Evolutionary conservation across 2,888 invertebrate genomes (phyloP).

Genomic region (Lapara coniferarum): DNA sequence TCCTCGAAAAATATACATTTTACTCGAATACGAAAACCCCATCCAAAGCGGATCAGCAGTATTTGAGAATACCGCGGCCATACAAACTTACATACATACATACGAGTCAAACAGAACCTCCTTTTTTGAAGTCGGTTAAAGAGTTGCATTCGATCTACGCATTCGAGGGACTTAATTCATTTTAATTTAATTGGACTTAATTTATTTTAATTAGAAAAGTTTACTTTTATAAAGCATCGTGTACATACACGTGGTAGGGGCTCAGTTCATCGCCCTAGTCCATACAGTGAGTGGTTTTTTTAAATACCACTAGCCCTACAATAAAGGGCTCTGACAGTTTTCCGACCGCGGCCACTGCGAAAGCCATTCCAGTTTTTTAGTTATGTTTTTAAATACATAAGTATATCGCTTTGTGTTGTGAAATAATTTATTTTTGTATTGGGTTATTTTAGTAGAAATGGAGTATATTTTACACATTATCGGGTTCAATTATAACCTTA

Average conservation of each 20-base stretch:
- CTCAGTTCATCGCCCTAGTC: slow-evolving; percentile 33
- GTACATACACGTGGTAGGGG: slow-evolving; percentile 34
- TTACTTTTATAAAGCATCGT: neutral
- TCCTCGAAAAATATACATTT: too few relatives aligned
- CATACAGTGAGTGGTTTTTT: slow-evolving; percentile 3
- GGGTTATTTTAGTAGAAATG: neutral
- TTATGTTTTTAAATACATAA: neutral
- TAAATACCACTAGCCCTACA: slow-evolving; percentile 14
- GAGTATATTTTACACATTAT: neutral
- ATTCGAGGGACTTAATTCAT: too few relatives aligned
- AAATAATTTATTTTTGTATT: neutral
- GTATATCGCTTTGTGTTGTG: neutral
- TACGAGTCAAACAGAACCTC: too few relatives aligned
- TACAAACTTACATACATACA: too few relatives aligned
- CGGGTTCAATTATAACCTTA: neutral
- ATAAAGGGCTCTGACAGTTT: slow-evolving; percentile 20
- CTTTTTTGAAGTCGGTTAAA: too few relatives aligned
- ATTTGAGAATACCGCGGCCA: too few relatives aligned
- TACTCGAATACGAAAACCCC: too few relatives aligned
- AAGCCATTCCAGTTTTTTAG: slow-evolving; percentile 6
- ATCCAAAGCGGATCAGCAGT: too few relatives aligned
- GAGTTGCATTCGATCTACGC: too few relatives aligned
- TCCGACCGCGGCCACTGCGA: slow-evolving; percentile 6
- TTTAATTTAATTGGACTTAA: too few relatives aligned
- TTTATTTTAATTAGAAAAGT: too few relatives aligned